Conservation (phyloP, 2,113 vertebrate genomes). For the Synodontis membranacea region DNA sequence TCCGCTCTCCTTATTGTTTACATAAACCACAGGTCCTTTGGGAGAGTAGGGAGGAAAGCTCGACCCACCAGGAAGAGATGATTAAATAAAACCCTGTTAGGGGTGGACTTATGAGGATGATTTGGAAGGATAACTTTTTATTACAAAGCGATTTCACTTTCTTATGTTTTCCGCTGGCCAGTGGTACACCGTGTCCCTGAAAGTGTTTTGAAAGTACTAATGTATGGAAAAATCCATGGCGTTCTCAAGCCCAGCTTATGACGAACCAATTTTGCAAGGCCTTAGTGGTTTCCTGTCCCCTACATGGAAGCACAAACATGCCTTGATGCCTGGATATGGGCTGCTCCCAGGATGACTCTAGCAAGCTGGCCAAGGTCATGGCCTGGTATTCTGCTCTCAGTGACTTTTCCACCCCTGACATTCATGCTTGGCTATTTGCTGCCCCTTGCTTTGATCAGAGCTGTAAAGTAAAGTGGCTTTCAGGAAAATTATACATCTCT, state of each 20-base stretch:
- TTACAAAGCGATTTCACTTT: background rate
- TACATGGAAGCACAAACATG: slow-evolving; percentile 67
- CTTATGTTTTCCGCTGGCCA: slow-evolving; percentile 24
- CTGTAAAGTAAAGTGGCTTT: slow-evolving; percentile 52
- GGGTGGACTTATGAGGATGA: slow-evolving; percentile 16
- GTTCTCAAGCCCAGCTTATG: slow-evolving; percentile 24
- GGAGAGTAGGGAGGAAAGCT: background rate
- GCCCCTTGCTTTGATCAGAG: slow-evolving; percentile 61
- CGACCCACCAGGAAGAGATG: background rate
- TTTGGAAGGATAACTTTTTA: slow-evolving; percentile 21
- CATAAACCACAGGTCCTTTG: background rate
- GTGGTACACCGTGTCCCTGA: slow-evolving; percentile 63
- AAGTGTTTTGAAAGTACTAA: slow-evolving; percentile 55
- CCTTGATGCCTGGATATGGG: slow-evolving; percentile 54
- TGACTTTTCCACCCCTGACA: slow-evolving; percentile 44
- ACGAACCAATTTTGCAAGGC: slow-evolving; percentile 42
- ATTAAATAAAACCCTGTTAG: slow-evolving; percentile 16
- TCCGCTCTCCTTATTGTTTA: background rate
- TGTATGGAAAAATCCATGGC: slow-evolving; percentile 25
- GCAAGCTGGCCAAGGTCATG: slow-evolving; percentile 65
- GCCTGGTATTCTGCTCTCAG: slow-evolving; percentile 63
- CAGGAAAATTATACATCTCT: slow-evolving; percentile 1
- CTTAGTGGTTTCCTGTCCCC: slow-evolving; percentile 66
- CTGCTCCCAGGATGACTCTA: slow-evolving; percentile 62
- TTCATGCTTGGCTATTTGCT: slow-evolving; percentile 39